Base-by-base conservation (phyloP, 2,888 invertebrate species). In the Stenurella melanura region DNA sequence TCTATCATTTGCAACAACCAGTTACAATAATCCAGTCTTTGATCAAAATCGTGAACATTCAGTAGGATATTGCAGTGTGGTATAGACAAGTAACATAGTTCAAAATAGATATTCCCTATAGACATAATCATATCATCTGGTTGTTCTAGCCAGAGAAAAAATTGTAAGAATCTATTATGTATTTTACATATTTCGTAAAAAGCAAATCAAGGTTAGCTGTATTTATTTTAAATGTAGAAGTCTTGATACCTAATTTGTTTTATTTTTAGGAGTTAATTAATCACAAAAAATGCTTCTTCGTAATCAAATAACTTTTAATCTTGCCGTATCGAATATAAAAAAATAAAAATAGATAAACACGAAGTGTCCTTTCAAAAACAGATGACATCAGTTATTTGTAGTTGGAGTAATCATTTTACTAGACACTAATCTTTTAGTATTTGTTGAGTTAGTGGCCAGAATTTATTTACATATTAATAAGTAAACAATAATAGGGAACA, bases 381-480 rank as follows among this genome's bases (percentile, higher is more conserved):
- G 12, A n/a, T 34, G 30, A 9, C 7, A 42, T 42, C 7, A 42
- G 50, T n/a, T n/a, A n/a, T 50, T 50, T n/a, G 50, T 15, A 50
- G 50, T n/a, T 50, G 7, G 1, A 0, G n/a, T 50, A 50, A 50
- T 12, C 50, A n/a, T n/a, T 50, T 50, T 50, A 50, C 3, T 50
- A n/a, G 3, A 50, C 7, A 50, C 12, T 15, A 50, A 15, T 50
- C 1, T 15, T 50, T 4, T 50, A 15, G 50, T 5, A 50, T 50
- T 6, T 50, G 1, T n/a, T n/a, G 50, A 42, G 15, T 42, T 42
- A 42, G 15, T 38, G 11, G 15, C 42, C 0, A 15, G 50, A 12
- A n/a, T 50, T 50, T 50, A n/a, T 50, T 50, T 50, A n/a, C 50
- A 50, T 50, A n/a, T 50, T 50, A 50, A 50, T 50, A 12, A 50